Evolutionary conservation across 2,113 vertebrate species (phyloP), one percentile per base, ranked within the genome.

Genomic region (Terrapene triunguis): DNA sequence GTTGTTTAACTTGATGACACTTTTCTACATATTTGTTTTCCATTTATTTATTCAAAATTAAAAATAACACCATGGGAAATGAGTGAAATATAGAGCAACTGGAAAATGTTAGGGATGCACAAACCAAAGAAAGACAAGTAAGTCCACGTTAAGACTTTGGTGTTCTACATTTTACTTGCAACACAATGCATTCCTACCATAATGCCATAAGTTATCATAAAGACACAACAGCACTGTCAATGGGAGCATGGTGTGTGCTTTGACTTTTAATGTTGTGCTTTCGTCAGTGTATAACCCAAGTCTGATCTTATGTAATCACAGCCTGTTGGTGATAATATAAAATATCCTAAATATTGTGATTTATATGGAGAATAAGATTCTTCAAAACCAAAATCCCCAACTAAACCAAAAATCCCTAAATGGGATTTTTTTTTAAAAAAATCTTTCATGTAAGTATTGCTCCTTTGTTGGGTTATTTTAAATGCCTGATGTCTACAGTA

Each of bases 321-420:
- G 38, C 95, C 38, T 57, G 88, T 81, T 94, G 84, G 82, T 86
- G 69, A 91, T 94, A 85, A 13, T 96, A 95, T 97, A 96, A 91
- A 44, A 87, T 90, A 91, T 59, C 65, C 81, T 96, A 16, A 80
- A 95, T 93, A 93, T 96, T 97, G 97, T 96, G 95, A 89, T 96
- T 93, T 89, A 86, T 86, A 82, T 82, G 59, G 84, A 84, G 72
- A 79, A 81, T 90, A 94, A 88, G 76, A 69, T 21, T 85, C 93
- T 78, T 87, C 88, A 88, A 89, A 88, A 89, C 69, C 92, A 69
- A 50, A 80, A 29, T 19, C 35, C 89, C 87, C 1, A 0, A 38
- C 11, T 0, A 2, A 88, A 94, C 90, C 50, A 95, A 90, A 97
- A 95, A 93, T 12, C 65, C 62, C 4, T 51, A 0, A 72, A 65